Percentiles rank a stretch among this genome's conserved stretches.
These are phyloP conservation scores for Hyles vespertilio DNA, from an alignment of 1,140 invertebrate genomes.

Conservation along the genomic window DNA sequence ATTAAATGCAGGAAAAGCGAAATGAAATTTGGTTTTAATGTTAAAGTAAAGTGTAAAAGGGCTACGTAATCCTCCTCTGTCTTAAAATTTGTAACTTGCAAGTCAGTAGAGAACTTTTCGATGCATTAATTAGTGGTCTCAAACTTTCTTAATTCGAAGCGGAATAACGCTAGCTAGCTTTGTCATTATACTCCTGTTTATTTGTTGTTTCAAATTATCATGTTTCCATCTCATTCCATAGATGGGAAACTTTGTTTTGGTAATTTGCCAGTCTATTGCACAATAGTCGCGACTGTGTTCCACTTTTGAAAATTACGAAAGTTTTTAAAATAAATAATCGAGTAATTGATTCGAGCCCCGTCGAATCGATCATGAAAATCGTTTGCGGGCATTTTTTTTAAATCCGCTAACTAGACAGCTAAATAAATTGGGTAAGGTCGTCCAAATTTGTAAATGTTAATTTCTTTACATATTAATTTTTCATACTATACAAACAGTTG, in stretches of 20 bases:
- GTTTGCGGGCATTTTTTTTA: too few species aligned
- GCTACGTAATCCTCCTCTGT: slow-evolving; percentile 21
- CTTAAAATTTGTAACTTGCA: slow-evolving; percentile 47
- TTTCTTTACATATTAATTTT: slow-evolving; percentile 49
- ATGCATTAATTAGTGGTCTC: slow-evolving; percentile 61
- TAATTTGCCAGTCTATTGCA: too few species aligned
- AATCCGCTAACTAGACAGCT: too few species aligned
- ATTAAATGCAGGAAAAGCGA: too few species aligned
- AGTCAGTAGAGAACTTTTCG: slow-evolving; percentile 54
- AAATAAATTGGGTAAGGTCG: not conserved
- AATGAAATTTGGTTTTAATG: too few species aligned
- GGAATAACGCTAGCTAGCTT: slow-evolving; percentile 36
- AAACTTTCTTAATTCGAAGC: slow-evolving; percentile 52
- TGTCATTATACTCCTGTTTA: slow-evolving; percentile 48
- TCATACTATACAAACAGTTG: slow-evolving; percentile 18
- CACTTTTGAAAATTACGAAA: too few species aligned
- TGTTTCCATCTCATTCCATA: too few species aligned
- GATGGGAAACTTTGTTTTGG: too few species aligned
- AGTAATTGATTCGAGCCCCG: too few species aligned
- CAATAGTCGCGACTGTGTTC: too few species aligned
- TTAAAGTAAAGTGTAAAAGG: slow-evolving; percentile 2
- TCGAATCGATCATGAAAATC: too few species aligned
- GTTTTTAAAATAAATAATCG: too few species aligned
- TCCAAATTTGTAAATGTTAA: slow-evolving; percentile 17
- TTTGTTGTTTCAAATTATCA: slow-evolving; percentile 11